Percentiles rank a stretch among this genome's conserved stretches.
phyloP scores from a whole-genome alignment of 2,113 vertebrate genomes.

The Nothoprocta pentlandii region DNA sequence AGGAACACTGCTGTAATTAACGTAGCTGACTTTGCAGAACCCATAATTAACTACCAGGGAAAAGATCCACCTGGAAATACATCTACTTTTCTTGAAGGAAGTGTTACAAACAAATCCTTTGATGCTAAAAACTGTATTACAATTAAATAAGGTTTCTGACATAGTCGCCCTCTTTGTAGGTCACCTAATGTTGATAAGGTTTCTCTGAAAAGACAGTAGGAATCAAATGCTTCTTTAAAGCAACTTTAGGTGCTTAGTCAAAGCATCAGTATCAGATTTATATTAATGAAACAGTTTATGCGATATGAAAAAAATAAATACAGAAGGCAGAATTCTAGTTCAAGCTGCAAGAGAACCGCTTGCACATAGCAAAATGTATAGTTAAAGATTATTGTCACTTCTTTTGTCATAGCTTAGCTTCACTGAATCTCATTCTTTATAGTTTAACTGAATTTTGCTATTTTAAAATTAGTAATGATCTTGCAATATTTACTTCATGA shows the following conservation, averaged over 20 bases:
- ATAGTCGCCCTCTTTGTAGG: neutral
- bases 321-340: neutral
- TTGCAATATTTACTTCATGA: neutral
- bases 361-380: neutral
- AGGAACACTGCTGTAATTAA: neutral
- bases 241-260: neutral
- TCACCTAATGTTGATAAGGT: neutral
- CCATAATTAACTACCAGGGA: neutral
- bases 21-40: neutral
- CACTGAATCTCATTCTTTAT: neutral
- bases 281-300: neutral
- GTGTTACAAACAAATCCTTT: neutral
- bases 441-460: neutral
- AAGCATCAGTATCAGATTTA: neutral
- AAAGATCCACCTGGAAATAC: neutral
- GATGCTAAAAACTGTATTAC: neutral
- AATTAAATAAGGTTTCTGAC: neutral
- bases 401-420: neutral
- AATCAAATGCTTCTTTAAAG: neutral
- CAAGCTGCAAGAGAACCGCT: neutral
- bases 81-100: neutral
- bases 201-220: neutral
- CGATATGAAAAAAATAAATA: neutral
- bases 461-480: neutral
- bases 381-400: neutral